phyloP scores from a whole-genome alignment of 2,113 vertebrate species.

The Vimba vimba region DNA sequence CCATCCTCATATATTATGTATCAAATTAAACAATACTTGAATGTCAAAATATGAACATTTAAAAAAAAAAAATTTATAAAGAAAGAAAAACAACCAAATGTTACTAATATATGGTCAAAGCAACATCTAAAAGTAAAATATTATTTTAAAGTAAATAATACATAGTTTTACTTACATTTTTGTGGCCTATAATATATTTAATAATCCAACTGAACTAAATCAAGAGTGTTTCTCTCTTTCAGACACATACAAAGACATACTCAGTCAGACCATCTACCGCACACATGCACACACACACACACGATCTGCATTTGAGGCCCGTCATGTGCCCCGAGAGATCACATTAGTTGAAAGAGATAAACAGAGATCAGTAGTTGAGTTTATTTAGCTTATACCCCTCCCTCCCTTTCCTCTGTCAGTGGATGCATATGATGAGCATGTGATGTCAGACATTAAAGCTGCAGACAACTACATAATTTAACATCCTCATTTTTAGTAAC shows the following conservation, averaged over 20 bases:
- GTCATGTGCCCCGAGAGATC: slow-evolving; percentile 54
- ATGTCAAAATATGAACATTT: background rate
- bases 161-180: slow-evolving; percentile 65
- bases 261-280: background rate
- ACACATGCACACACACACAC: background rate
- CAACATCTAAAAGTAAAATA: background rate
- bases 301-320: slow-evolving; percentile 25
- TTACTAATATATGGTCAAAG: background rate
- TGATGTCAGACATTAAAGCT: background rate
- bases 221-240: background rate
- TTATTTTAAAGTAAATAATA: background rate
- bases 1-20: too few species aligned
- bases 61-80: background rate
- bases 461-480: background rate
- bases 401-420: slow-evolving; percentile 50
- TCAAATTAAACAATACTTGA: background rate
- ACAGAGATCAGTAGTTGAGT: slow-evolving; percentile 44
- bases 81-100: background rate
- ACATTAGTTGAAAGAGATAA: slow-evolving; percentile 63
- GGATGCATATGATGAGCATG: slow-evolving; percentile 30
- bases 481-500: slow-evolving; percentile 3
- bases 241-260: background rate
- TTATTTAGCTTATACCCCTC: slow-evolving; percentile 58
- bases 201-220: slow-evolving; percentile 45
- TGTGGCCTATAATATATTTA: slow-evolving; percentile 32